Percentiles rank a stretch among this genome's conserved stretches.
These are phyloP conservation scores for Halcyon senegalensis DNA, from an alignment of 2,113 vertebrate species.

Conservation along the genomic window DNA sequence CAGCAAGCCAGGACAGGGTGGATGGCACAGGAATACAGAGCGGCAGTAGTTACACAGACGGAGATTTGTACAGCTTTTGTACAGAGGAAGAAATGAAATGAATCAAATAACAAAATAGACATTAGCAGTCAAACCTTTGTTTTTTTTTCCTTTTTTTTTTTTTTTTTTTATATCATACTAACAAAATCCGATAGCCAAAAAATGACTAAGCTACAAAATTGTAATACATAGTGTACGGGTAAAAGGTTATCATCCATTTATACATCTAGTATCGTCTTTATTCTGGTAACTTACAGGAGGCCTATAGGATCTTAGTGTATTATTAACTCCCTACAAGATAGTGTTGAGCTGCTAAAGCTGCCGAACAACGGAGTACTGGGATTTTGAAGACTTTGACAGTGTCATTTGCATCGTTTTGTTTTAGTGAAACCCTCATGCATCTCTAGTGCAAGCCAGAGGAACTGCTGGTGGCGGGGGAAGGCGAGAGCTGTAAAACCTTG, in stretches of 20 bases:
- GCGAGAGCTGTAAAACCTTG: background rate
- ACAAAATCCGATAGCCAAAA: slow-evolving; percentile 72
- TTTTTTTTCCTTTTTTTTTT: background rate
- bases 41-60: slow-evolving; percentile 58
- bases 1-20: slow-evolving; percentile 66
- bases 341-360: slow-evolving; percentile 59
- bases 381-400: slow-evolving; percentile 36
- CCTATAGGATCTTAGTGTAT: slow-evolving; percentile 65
- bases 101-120: slow-evolving; percentile 71
- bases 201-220: slow-evolving; percentile 75
- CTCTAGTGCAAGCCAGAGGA: slow-evolving; percentile 37
- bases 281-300: slow-evolving; percentile 47
- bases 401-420: background rate
- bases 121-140: slow-evolving; percentile 54
- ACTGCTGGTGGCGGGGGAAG: background rate
- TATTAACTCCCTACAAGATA: slow-evolving; percentile 34
- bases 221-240: slow-evolving; percentile 61
- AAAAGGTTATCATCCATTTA: slow-evolving; percentile 70
- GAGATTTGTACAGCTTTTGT: slow-evolving; percentile 67
- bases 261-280: slow-evolving; percentile 55
- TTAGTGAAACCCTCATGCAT: slow-evolving; percentile 54
- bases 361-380: background rate
- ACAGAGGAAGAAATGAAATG: slow-evolving; percentile 50
- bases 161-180: slow-evolving; percentile 55
- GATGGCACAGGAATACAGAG: slow-evolving; percentile 58